Conservation (phyloP, 2,888 invertebrate genomes). For the Empis livida region DNA sequence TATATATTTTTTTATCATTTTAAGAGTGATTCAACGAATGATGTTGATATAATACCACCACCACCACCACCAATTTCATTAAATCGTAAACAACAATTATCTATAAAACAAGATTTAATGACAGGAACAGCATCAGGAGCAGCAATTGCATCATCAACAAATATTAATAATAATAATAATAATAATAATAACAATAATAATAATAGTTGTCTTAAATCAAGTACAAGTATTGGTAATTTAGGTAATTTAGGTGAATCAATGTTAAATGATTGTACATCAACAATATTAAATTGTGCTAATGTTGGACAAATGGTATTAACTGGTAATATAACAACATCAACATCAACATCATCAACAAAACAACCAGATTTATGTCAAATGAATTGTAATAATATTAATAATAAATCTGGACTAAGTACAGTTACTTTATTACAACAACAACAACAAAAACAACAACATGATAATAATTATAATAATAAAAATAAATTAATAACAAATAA, state of each 20-base stretch:
- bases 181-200: constrained; percentile 4
- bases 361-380: constrained; percentile 3
- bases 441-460: constrained; percentile 13
- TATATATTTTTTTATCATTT: constrained; percentile 7
- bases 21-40: constrained; percentile 30
- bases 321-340: not conserved
- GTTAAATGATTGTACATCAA: constrained; percentile 32
- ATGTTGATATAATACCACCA: constrained; percentile 32
- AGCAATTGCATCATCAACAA: not conserved
- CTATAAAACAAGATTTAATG: constrained; percentile 2
- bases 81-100: constrained; percentile 21
- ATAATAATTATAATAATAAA: constrained; percentile 1
- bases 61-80: constrained; percentile 23
- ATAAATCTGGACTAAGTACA: not conserved
- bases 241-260: constrained; percentile 15
- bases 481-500: not conserved
- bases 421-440: constrained; percentile 15
- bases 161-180: constrained; percentile 2
- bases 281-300: constrained; percentile 31
- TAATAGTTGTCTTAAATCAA: constrained; percentile 1
- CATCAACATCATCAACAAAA: not conserved
- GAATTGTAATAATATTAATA: not conserved
- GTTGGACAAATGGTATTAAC: constrained; percentile 13
- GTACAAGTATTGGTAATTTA: not conserved
- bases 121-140: not conserved